Percentiles rank a stretch among this genome's conserved stretches.
phyloP scores from a whole-genome alignment of 1,140 invertebrate genomes.

The Apis laboriosa region DNA sequence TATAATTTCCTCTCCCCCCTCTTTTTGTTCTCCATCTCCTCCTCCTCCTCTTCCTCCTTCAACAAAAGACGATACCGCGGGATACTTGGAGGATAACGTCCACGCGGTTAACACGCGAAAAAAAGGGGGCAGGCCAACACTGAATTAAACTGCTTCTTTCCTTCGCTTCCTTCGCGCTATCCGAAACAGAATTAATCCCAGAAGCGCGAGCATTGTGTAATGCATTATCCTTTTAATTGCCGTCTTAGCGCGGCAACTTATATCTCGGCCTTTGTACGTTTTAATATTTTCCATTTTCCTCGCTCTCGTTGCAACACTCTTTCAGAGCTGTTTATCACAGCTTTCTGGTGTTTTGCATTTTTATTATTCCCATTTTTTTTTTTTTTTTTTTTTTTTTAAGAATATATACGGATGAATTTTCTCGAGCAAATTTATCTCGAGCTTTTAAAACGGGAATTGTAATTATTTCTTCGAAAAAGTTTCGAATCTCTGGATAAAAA shows the following conservation, averaged over 20 bases:
- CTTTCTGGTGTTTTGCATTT: neutral
- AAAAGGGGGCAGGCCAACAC: neutral
- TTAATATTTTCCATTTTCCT: neutral
- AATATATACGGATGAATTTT: too few relatives aligned
- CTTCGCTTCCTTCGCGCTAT: neutral
- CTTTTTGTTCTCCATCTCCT: neutral
- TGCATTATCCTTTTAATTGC: slow-evolving; percentile 22
- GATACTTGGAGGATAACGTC: neutral
- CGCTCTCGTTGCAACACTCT: neutral
- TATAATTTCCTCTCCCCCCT: neutral
- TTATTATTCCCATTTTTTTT: too few relatives aligned
- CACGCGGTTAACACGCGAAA: neutral
- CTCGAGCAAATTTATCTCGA: too few relatives aligned
- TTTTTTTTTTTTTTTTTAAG: too few relatives aligned
- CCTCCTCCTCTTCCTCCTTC: neutral
- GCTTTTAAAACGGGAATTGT: too few relatives aligned
- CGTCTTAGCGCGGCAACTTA: neutral
- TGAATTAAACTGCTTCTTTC: neutral
- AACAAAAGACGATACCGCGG: neutral
- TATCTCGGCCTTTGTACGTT: neutral
- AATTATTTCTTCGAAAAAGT: too few relatives aligned
- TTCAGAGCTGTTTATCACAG: neutral
- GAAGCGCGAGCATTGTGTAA: slow-evolving; percentile 16
- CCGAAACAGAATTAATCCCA: slow-evolving; percentile 10
- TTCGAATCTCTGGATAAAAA: too few relatives aligned